Percentiles rank a stretch among this genome's conserved stretches.
Conservation (phyloP, 1,140 invertebrate genomes). For the Aphelenchoides besseyi region DNA sequence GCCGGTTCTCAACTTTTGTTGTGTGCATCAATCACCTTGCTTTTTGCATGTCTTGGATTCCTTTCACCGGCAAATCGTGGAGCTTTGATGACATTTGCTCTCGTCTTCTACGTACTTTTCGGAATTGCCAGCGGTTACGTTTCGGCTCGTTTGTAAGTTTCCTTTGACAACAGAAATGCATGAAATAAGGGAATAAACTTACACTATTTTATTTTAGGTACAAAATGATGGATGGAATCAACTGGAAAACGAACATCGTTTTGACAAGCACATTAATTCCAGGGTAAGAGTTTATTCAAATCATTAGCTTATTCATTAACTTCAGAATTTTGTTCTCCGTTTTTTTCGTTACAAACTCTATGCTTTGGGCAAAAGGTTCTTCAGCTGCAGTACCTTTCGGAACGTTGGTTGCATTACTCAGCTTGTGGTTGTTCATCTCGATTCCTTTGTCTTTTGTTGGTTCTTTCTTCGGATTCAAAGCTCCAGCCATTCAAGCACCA, state of each 20-base stretch:
- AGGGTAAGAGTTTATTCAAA: conserved; percentile 73
- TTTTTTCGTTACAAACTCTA: conserved; percentile 92
- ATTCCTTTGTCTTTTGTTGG: conserved; percentile 94
- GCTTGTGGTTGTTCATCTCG: conserved; percentile 95
- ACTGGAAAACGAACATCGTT: conserved; percentile 96
- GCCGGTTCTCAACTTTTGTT: conserved; percentile 84
- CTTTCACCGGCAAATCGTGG: conserved; percentile 95
- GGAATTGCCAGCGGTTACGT: conserved; percentile 92
- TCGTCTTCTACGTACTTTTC: conserved; percentile 80
- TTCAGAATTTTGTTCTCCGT: conserved; percentile 83
- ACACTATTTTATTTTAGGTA: background rate
- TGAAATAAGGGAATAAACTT: background rate
- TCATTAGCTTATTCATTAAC: conserved; percentile 8
- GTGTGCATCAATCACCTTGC: conserved; percentile 69
- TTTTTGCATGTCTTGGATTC: conserved; percentile 95
- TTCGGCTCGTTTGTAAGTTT: conserved; percentile 88
- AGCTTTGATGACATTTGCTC: conserved; percentile 91
- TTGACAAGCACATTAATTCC: conserved; percentile 91
- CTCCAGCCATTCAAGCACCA: conserved; percentile 87
- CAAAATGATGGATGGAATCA: conserved; percentile 72
- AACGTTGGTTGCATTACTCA: conserved; percentile 89
- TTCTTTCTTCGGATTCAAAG: conserved; percentile 95
- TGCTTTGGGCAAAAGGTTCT: conserved; percentile 88
- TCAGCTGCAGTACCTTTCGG: conserved; percentile 88
- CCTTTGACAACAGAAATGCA: conserved; percentile 79